These are phyloP conservation scores for Oreochromis tanganicae DNA, from an alignment of 2,113 vertebrate genomes.

Conservation along the genomic window DNA sequence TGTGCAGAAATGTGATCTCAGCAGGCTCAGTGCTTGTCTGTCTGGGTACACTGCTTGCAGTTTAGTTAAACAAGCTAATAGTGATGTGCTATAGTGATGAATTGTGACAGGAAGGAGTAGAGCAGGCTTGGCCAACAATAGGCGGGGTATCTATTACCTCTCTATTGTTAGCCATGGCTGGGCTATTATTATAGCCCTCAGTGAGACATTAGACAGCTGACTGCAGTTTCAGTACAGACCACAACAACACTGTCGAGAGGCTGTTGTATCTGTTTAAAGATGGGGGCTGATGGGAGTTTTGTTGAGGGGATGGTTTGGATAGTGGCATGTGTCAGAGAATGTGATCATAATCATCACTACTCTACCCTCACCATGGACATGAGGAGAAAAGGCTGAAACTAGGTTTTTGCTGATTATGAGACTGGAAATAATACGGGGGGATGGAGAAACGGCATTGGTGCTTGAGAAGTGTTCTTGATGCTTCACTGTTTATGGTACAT, in stretches of 20 bases:
- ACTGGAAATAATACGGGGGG: constrained; percentile 12
- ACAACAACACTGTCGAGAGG: neutral
- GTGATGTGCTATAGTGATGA: constrained; percentile 28
- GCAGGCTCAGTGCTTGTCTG: neutral
- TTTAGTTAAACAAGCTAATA: constrained; percentile 29
- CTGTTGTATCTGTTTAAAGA: neutral
- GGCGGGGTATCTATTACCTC: constrained; percentile 65
- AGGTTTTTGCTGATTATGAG: constrained; percentile 9
- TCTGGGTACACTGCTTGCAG: constrained; percentile 22
- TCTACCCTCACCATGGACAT: neutral
- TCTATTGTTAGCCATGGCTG: constrained; percentile 67
- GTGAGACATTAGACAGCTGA: constrained; percentile 45
- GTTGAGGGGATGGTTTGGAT: neutral
- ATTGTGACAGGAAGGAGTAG: constrained; percentile 54
- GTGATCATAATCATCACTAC: neutral
- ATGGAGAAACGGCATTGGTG: neutral
- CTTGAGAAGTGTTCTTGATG: constrained; percentile 3
- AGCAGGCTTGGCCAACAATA: constrained; percentile 46
- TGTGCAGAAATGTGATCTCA: constrained; percentile 17
- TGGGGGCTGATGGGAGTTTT: neutral
- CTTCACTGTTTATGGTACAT: neutral
- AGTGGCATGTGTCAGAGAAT: neutral
- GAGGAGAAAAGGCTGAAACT: neutral
- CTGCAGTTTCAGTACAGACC: constrained; percentile 46
- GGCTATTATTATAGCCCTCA: constrained; percentile 64